phyloP scores from a whole-genome alignment of 2,888 invertebrate genomes.

The Unio pictorum region DNA sequence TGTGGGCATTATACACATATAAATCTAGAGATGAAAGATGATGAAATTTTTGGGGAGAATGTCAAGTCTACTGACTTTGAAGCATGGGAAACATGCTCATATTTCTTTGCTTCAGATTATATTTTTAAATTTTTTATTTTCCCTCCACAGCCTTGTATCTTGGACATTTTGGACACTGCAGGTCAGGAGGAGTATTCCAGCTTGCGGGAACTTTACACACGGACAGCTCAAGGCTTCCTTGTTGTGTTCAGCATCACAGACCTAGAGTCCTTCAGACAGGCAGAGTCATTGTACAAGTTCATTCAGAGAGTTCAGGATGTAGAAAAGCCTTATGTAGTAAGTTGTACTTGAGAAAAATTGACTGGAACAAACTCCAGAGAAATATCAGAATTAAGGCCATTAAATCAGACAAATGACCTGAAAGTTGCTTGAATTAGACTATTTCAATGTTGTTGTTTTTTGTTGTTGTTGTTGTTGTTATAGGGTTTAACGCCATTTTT shows the following conservation, averaged over 20 bases:
- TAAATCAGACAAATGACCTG: too few species aligned
- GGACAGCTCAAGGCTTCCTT: slow-evolving; percentile 52
- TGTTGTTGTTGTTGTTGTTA: too few species aligned
- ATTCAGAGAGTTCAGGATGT: slow-evolving; percentile 35
- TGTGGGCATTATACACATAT: too few species aligned
- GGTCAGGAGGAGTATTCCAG: slow-evolving; percentile 62
- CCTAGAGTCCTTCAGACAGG: slow-evolving; percentile 44
- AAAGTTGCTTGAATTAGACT: too few species aligned
- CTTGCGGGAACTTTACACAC: slow-evolving; percentile 50
- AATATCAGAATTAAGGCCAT: too few species aligned
- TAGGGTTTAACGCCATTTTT: too few species aligned
- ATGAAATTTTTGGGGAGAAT: too few species aligned
- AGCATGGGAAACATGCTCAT: too few species aligned
- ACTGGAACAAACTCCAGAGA: not conserved
- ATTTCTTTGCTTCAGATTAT: too few species aligned
- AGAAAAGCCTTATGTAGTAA: slow-evolving; percentile 39
- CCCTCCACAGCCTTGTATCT: slow-evolving; percentile 36
- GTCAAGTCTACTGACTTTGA: too few species aligned
- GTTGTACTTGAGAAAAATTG: slow-evolving; percentile 8
- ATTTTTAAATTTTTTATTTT: not conserved
- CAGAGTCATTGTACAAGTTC: slow-evolving; percentile 47
- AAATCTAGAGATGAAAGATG: too few species aligned
- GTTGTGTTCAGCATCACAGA: slow-evolving; percentile 56
- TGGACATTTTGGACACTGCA: slow-evolving; percentile 59
- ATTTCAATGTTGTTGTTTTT: too few species aligned